phyloP scores from a whole-genome alignment of 2,888 invertebrate genomes.

The Drosophila flavopinicola region DNA sequence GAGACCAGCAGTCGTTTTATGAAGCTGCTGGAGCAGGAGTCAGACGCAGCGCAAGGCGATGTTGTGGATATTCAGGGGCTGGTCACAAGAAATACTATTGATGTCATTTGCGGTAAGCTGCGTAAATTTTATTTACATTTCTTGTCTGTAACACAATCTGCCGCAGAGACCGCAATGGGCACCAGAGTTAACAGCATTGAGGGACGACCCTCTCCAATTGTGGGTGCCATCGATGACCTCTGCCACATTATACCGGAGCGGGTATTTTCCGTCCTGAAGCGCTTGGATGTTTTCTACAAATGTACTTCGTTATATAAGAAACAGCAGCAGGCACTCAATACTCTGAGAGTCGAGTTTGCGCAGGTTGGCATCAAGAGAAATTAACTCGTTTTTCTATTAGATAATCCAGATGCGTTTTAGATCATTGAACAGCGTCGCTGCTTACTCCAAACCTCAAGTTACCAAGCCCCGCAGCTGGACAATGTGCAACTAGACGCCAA shows the following conservation, averaged over 20 bases:
- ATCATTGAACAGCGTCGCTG: constrained; percentile 57
- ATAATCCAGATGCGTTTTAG: constrained; percentile 2
- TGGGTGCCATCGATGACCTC: constrained; percentile 83
- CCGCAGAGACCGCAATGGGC: constrained; percentile 67
- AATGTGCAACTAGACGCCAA: constrained; percentile 29
- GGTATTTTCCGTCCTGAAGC: constrained; percentile 52
- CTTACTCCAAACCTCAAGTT: constrained; percentile 22
- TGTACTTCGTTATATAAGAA: constrained; percentile 84
- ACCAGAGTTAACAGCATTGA: constrained; percentile 62
- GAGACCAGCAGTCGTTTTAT: constrained; percentile 85
- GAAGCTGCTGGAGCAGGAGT: constrained; percentile 57
- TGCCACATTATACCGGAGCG: constrained; percentile 58
- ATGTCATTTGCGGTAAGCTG: constrained; percentile 80
- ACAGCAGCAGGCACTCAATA: constrained; percentile 81
- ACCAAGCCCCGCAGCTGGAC: constrained; percentile 15
- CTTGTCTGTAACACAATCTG: background rate
- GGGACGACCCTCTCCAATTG: constrained; percentile 73
- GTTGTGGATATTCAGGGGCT: constrained; percentile 85
- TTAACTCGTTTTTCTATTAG: background rate
- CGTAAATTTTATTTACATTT: background rate
- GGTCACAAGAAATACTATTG: constrained; percentile 84
- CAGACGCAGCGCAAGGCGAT: constrained; percentile 44
- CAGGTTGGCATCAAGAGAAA: constrained; percentile 10
- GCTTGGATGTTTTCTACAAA: constrained; percentile 63
- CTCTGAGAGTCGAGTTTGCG: constrained; percentile 57